These are phyloP conservation scores for Syrista parreyssii DNA, from an alignment of 2,888 invertebrate species.

Conservation along the genomic window DNA sequence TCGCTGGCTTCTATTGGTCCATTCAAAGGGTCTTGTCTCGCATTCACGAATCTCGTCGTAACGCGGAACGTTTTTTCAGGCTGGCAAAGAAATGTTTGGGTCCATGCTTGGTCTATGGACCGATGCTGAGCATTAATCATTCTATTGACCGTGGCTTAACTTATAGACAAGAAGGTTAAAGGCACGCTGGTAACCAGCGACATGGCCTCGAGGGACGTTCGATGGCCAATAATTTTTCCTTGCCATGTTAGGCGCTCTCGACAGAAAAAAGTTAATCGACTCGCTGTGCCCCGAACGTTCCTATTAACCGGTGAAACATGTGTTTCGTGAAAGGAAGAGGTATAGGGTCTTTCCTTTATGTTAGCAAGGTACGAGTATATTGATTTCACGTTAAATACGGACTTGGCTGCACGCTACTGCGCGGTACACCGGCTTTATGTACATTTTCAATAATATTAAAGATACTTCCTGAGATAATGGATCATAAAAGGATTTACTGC, in stretches of 20 bases:
- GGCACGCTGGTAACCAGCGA: not conserved
- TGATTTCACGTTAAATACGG: conserved; percentile 40
- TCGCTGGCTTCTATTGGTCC: not conserved
- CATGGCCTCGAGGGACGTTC: not conserved
- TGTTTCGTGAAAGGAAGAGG: conserved; percentile 22
- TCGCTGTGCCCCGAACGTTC: conserved; percentile 9
- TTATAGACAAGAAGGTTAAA: conserved; percentile 1
- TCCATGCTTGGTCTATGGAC: not conserved
- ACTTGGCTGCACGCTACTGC: conserved; percentile 27
- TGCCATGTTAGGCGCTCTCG: not conserved
- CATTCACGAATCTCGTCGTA: not conserved
- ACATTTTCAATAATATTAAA: conserved; percentile 34
- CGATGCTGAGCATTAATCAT: not conserved
- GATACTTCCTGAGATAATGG: conserved; percentile 34
- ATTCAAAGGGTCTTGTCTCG: not conserved
- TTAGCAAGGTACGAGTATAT: conserved; percentile 16
- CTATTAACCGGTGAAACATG: conserved; percentile 26
- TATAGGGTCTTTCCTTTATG: conserved; percentile 17
- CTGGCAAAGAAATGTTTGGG: not conserved
- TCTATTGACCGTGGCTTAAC: conserved; percentile 6
- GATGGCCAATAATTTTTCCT: conserved; percentile 9
- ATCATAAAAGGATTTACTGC: conserved; percentile 27
- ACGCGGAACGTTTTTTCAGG: not conserved
- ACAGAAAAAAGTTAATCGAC: conserved; percentile 24
- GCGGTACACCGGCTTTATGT: conserved; percentile 15